Percentiles rank a stretch among this genome's conserved stretches.
Evolutionary conservation across 2,113 vertebrate species (phyloP).

Genomic region (Sylvicapra grimmia): DNA sequence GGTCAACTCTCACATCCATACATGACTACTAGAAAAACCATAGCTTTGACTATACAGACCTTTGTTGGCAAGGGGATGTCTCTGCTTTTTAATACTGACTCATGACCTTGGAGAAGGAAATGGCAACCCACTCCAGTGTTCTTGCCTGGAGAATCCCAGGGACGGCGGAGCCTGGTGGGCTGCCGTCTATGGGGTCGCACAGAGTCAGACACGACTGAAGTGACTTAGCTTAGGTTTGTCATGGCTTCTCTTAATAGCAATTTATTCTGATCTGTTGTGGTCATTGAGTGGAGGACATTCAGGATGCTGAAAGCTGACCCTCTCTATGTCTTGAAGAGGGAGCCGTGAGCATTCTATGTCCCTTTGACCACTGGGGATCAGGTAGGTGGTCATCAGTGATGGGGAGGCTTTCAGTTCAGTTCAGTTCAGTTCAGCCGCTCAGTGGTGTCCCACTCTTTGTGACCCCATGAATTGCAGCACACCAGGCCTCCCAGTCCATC

Average conservation of each 20-base stretch:
- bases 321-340: not conserved
- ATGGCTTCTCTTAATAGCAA: not conserved
- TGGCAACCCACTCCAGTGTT: too few relatives aligned
- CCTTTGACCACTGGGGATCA: not conserved
- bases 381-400: not conserved
- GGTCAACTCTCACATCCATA: not conserved
- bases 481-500: too few relatives aligned
- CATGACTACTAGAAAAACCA: not conserved
- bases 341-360: rapidly evolving
- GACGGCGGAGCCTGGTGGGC: too few relatives aligned
- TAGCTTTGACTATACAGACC: not conserved
- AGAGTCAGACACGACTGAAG: too few relatives aligned
- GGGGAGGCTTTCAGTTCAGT: not conserved
- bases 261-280: not conserved
- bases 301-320: not conserved
- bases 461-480: too few relatives aligned
- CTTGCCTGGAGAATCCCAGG: too few relatives aligned
- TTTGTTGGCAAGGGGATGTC: not conserved
- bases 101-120: too few relatives aligned
- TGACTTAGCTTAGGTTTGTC: not conserved
- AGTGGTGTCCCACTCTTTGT: too few relatives aligned
- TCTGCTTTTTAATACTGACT: not conserved
- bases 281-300: not conserved
- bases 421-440: too few relatives aligned
- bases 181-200: too few relatives aligned